phyloP scores from a whole-genome alignment of 2,113 vertebrate genomes.

The Odontophorus gujanensis region DNA sequence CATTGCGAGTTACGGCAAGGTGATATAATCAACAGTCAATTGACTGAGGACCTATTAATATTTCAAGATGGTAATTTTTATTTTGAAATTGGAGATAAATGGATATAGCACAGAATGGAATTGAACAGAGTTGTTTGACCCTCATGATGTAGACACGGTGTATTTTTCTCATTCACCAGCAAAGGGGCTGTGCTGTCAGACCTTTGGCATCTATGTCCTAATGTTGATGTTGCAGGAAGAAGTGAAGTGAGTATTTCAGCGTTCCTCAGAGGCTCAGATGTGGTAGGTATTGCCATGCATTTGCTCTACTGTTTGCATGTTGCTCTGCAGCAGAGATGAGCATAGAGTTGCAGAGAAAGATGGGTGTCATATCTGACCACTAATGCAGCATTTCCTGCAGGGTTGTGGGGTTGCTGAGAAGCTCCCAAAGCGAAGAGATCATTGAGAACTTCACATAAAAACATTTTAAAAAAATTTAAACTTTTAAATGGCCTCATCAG shows the following conservation, averaged over 20 bases:
- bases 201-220: not conserved
- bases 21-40: too few species aligned
- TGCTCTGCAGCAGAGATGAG: not conserved
- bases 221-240: not conserved
- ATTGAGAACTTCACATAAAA: not conserved
- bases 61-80: not conserved
- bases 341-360: not conserved
- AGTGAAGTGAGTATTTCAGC: not conserved
- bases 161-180: not conserved
- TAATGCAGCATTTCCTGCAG: not conserved
- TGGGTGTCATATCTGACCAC: not conserved
- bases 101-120: not conserved
- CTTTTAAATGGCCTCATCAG: not conserved
- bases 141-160: fast-evolving
- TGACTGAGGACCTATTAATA: too few species aligned
- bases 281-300: not conserved
- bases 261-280: not conserved
- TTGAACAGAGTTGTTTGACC: not conserved
- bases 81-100: not conserved
- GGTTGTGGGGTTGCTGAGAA: not conserved
- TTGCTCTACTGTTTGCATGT: not conserved
- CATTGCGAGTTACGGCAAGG: too few species aligned
- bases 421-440: not conserved
- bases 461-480: too few species aligned
- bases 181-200: not conserved